Evolutionary conservation across 2,113 vertebrate species (phyloP), one percentile per base, ranked within the genome.

Genomic region (Amia ocellicauda): DNA sequence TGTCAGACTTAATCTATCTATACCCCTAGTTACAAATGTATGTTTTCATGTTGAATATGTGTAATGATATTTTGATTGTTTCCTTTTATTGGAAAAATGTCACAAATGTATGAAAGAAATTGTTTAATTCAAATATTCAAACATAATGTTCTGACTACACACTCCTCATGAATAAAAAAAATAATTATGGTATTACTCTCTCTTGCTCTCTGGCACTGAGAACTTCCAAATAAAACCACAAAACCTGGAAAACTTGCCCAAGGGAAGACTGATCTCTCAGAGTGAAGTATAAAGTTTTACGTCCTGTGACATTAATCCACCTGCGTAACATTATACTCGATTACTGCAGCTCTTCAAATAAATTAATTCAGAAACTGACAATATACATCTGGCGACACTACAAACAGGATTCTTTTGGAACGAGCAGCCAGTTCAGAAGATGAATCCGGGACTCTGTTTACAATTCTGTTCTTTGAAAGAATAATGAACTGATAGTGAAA

Each of bases 271-370:
- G 11, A 11, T 36, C 5, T 7, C 31, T 7, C 11, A 36, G 31
- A 36, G 31, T 36, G 31, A 36, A 36, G 11, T 11, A 36, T 5
- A 36, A 36, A 36, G 31, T 11, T 36, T 36, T 11, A 36, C 5
- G 5, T 11, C 31, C 52, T 17, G 29, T 13, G 24, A 10, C 19
- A 52, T 55, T 5, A 55, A 57, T 57, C 31, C 40, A 58, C 29
- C 29, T 36, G 31, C 4, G 17, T 26, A n/a, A 28, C 53, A 56
- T n/a, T 3, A 29, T 26, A 26, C 51, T 4, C 53, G 13, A 8
- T 56, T 56, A 28, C 53, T 58, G 56, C 36, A 57, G 56, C 5
- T 9, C 56, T 58, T 8, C 9, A 28, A 58, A 41, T 22, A 58
- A 22, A 58, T 40, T 27, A 36, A 36, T 36, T 36, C 31, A 36